A percentile compares a stretch with the other conserved stretches of the same genome.
Conservation (phyloP, 2,797 vertebrate genomes). For the Muscicapa striata region DNA sequence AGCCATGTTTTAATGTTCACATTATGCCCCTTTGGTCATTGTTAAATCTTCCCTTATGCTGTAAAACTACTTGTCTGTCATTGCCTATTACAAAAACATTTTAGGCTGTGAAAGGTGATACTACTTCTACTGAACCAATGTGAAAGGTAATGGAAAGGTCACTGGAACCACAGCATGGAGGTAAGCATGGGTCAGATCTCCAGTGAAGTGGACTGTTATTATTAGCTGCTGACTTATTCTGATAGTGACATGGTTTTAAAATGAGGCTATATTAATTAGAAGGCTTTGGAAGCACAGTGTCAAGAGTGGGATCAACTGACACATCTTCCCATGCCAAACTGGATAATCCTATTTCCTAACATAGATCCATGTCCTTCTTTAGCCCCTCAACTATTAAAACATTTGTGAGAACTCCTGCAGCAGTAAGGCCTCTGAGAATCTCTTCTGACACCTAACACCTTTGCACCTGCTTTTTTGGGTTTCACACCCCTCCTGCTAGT, state of each 20-base stretch:
- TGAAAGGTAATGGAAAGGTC: slow-evolving; percentile 8
- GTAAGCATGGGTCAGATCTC: not conserved
- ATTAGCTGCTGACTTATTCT: slow-evolving; percentile 17
- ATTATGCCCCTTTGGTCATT: not conserved
- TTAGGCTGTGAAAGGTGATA: not conserved
- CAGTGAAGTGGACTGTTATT: not conserved
- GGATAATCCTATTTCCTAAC: slow-evolving; percentile 34
- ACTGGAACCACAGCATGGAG: not conserved
- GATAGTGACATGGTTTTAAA: not conserved
- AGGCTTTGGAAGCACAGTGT: not conserved
- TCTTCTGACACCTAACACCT: slow-evolving; percentile 57
- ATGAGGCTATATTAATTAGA: slow-evolving; percentile 5
- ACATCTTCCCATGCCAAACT: not conserved
- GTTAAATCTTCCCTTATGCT: not conserved
- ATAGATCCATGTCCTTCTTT: not conserved
- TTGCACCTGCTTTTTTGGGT: slow-evolving; percentile 60
- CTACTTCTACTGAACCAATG: not conserved
- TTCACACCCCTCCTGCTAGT: slow-evolving; percentile 59
- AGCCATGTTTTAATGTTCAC: not conserved
- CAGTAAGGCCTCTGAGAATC: slow-evolving; percentile 2
- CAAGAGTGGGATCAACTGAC: slow-evolving; percentile 1
- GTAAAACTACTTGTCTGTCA: not conserved
- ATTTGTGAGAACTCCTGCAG: slow-evolving; percentile 17
- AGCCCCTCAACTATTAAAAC: not conserved
- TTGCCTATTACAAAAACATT: not conserved